Base-by-base conservation (phyloP, 1,140 invertebrate genomes). In the Scaptomyza pallida region DNA sequence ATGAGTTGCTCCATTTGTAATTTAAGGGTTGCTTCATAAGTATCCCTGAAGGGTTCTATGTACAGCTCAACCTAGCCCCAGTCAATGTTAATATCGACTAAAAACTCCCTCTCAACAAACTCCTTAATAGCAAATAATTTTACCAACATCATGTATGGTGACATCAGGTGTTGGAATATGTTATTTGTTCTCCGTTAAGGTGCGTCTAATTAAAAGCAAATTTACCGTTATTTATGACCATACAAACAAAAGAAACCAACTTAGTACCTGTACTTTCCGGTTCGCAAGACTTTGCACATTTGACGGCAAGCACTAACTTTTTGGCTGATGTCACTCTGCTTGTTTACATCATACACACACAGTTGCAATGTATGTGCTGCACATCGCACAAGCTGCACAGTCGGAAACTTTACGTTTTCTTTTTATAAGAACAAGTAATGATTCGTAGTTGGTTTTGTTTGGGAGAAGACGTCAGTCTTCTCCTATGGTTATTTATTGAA, bases 321-420 rank as follows among this genome's bases (percentile, higher is more conserved):
- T 23, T 43, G 6, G 52, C 15, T n/a, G 3, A 59, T 47, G 5
- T 59, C 43, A 3, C 15, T 21, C 19, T 59, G 23, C 23, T 47
- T 47, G n/a, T 59, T 23, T 9, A 59, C 41, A 12, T 59, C 56
- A 33, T 47, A 33, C 3, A 47, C 16, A 12, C 56, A 59, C 23
- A 45, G 19, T 59, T 59, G 40, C 2, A 59, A 26, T 16, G 43
- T 59, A 16, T 59, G 26, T 4, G 56, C 56, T 9, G 23, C 43
- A 47, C 43, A 59, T 0, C 43, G 41, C 3, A 59, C 56, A 0
- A 37, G 23, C 13, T 59, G 26, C 2, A 45, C 35, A 3, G 23
- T 61, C 12, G 15, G 0, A 35, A 61, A 35, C n/a, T n/a, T n/a
- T n/a, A n/a, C n/a, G n/a, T n/a, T n/a, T n/a, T n/a, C n/a, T n/a